Conservation (phyloP, 2,797 vertebrate genomes). For the Buphagus erythrorhynchus region DNA sequence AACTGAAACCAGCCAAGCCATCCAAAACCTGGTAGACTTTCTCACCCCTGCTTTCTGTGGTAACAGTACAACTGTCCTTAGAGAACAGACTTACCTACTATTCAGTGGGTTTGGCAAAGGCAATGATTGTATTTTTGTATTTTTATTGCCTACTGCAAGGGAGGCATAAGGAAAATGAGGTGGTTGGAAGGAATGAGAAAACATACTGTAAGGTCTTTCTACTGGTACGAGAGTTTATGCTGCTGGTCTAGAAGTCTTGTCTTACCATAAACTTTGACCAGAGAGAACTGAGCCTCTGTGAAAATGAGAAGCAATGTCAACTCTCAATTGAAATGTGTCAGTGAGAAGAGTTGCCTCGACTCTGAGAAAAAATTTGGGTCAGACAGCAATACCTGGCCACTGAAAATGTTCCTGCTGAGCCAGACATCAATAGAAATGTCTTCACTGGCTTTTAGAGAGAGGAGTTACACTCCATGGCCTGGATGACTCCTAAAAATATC, state of each 20-base stretch:
- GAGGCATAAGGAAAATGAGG: background rate
- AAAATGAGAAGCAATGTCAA: background rate
- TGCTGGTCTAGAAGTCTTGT: background rate
- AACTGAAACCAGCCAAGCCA: background rate
- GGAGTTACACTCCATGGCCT: background rate
- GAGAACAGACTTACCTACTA: background rate
- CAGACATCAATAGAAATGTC: background rate
- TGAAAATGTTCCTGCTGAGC: background rate
- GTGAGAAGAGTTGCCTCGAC: background rate
- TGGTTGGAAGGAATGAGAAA: background rate
- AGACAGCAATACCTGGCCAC: background rate
- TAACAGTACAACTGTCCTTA: background rate
- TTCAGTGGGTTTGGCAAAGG: background rate
- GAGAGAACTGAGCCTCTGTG: background rate
- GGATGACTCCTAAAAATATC: background rate
- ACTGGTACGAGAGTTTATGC: background rate
- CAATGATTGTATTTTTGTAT: background rate
- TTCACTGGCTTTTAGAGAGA: background rate
- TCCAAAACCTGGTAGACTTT: background rate
- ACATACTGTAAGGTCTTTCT: background rate
- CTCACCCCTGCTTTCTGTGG: background rate
- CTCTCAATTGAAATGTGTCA: background rate
- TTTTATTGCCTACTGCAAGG: background rate
- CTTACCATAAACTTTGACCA: background rate
- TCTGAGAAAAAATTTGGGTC: background rate